Evolutionary conservation across 2,113 vertebrate species (phyloP).

Genomic region (Channa argus): DNA sequence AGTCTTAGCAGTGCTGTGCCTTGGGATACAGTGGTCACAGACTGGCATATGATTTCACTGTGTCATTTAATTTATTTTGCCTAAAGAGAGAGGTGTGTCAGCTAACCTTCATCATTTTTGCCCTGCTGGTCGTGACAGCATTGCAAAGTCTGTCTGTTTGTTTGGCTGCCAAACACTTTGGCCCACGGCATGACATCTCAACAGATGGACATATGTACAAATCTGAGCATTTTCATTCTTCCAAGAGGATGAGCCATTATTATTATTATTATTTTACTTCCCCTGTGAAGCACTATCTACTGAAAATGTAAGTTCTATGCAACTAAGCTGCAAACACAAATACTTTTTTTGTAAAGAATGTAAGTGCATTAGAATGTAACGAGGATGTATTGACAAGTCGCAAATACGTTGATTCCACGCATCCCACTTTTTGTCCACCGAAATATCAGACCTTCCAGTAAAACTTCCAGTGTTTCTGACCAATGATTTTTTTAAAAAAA

Average conservation of each 20-base stretch:
- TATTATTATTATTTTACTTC: no score
- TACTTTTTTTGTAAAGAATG: no score
- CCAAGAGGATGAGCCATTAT: neutral
- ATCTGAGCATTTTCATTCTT: neutral
- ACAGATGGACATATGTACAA: neutral
- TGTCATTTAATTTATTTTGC: slow-evolving; percentile 10
- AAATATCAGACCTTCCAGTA: no score
- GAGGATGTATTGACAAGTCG: no score
- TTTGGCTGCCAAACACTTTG: neutral
- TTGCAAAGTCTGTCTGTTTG: slow-evolving; percentile 3
- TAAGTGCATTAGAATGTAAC: no score
- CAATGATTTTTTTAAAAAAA: no score
- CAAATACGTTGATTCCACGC: no score
- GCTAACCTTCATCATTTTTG: slow-evolving; percentile 10
- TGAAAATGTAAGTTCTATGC: no score
- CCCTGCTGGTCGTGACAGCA: neutral
- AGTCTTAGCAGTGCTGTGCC: neutral
- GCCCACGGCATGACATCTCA: neutral
- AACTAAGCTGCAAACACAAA: no score
- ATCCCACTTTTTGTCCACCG: no score
- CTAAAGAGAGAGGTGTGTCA: slow-evolving; percentile 36
- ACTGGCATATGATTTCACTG: slow-evolving; percentile 12
- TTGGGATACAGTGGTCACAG: slow-evolving; percentile 1
- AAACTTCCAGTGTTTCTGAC: no score
- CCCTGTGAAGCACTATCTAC: no score